Evolutionary conservation across 2,113 vertebrate genomes (phyloP), one percentile per base, ranked within the genome.

Genomic region (Scolopax mira): DNA sequence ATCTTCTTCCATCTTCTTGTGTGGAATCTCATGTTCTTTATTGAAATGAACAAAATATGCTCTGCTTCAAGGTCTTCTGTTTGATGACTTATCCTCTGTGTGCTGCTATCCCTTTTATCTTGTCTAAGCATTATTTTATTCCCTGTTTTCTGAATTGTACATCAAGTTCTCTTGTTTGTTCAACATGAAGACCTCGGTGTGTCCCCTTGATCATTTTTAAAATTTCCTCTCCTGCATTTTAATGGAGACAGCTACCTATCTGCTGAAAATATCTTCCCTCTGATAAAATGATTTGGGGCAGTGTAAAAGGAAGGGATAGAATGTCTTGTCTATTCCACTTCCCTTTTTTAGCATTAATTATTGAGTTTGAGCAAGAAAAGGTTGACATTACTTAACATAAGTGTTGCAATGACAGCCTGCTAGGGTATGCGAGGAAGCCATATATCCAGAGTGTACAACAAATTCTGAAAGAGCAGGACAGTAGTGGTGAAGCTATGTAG

Each of bases 11-110:
- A 86, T 81, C 83, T 85, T 85, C 86, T 81, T 66, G 57, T 37
- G 44, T 89, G 62, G 61, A 89, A 75, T 91, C 70, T 87, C 37
- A 30, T 89, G 35, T 84, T 80, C 81, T 91, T 94, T 92, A 86
- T 75, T 91, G 94, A 90, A 95, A 94, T 84, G 91, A 94, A 87
- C 61, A 94, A 91, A 96, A 79, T 73, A 78, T 18, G 7, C 41
- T 87, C 81, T 90, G 57, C 91, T 94, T 86, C 95, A 92, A 94
- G 96, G 89, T 94, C 80, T 92, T 83, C 28, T 89, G 52, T 41
- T 79, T 83, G 89, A 65, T 94, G 72, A 79, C n/a, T 87, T 89
- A 55, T 57, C 89, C 80, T 87, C 77, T 91, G 25, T 87, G 73
- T 65, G 31, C 35, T 55, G 21, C 79, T 90, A 65, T 37, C 35